Conservation (phyloP, 2,113 vertebrate species). For the Galbula dea region DNA sequence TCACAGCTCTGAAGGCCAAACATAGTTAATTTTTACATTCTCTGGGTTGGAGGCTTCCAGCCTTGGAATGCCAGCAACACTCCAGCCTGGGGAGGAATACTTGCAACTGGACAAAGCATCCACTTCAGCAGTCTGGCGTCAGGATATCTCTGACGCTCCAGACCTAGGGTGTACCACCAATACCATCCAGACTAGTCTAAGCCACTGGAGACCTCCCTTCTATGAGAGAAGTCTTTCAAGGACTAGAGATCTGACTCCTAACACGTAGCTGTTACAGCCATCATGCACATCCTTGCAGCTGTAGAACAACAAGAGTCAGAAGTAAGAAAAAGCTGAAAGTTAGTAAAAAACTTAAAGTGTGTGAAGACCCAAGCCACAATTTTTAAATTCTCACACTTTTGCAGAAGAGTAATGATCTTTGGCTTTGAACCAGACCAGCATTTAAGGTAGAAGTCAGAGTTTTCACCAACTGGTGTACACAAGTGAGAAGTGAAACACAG, state of each 20-base stretch:
- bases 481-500: neutral
- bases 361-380: rapidly evolving
- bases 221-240: neutral
- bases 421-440: neutral
- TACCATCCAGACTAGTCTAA: neutral
- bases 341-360: neutral
- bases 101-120: neutral
- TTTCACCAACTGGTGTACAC: neutral
- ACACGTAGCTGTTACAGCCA: rapidly evolving
- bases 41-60: neutral
- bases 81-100: neutral
- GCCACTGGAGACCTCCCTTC: neutral
- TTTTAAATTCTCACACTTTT: neutral
- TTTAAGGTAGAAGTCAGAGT: neutral
- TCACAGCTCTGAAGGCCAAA: neutral
- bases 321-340: neutral
- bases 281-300: neutral
- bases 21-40: neutral
- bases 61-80: neutral
- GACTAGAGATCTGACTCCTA: neutral
- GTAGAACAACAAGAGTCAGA: neutral
- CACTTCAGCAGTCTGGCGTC: neutral
- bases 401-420: neutral
- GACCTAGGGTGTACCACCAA: neutral
- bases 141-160: neutral